Evolutionary conservation across 2,888 invertebrate genomes (phyloP), one percentile per base, ranked within the genome.

Genomic region (Coleophora flavipennella): DNA sequence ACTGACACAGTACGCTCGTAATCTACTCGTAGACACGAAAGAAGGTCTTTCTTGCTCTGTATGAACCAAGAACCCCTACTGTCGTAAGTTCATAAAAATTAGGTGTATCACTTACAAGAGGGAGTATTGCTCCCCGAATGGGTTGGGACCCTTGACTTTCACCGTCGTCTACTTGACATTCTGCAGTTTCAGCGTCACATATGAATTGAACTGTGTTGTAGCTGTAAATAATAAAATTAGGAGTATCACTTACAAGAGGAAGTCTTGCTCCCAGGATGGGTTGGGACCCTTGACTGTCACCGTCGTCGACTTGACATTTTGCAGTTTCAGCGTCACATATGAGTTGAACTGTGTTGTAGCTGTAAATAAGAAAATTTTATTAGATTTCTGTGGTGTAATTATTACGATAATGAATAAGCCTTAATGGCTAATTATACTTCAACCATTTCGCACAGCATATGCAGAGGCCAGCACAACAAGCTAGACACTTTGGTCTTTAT

Each of bases 21-120:
- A n/a, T n/a, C n/a, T n/a, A n/a, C n/a, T n/a, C n/a, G n/a, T n/a
- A n/a, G n/a, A n/a, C n/a, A n/a, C n/a, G n/a, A n/a, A n/a, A n/a
- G n/a, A n/a, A n/a, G n/a, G n/a, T n/a, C n/a, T n/a, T n/a, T n/a
- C n/a, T n/a, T n/a, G n/a, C n/a, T n/a, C n/a, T n/a, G n/a, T n/a
- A n/a, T n/a, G n/a, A n/a, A n/a, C n/a, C n/a, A n/a, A n/a, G n/a
- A n/a, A n/a, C n/a, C n/a, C n/a, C n/a, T n/a, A n/a, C n/a, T n/a
- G n/a, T n/a, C n/a, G n/a, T n/a, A n/a, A n/a, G n/a, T n/a, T n/a
- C n/a, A n/a, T n/a, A n/a, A n/a, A n/a, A n/a, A n/a, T n/a, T n/a
- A n/a, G n/a, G n/a, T n/a, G n/a, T n/a, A n/a, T n/a, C n/a, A 94
- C 96, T 95, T 87, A 98, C 97, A 98, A 98, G 74, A 97, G 91